These are phyloP conservation scores for Scalopus aquaticus DNA, from an alignment of 2,113 vertebrate species.

Conservation along the genomic window DNA sequence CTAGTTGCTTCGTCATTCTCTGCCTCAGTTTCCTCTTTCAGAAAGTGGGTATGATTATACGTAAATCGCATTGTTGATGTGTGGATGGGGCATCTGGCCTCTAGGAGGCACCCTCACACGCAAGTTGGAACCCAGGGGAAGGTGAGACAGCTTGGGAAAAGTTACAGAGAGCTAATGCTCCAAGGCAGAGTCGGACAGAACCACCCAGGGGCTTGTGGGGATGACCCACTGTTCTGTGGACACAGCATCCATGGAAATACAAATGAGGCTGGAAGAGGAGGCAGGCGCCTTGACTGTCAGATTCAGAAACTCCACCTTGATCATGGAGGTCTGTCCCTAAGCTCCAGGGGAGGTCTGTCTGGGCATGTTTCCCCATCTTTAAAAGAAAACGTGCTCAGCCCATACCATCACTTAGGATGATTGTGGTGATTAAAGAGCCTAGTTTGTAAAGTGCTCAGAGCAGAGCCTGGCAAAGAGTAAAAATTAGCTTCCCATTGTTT, in stretches of 20 bases:
- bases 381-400: not conserved
- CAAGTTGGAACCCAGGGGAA: not conserved
- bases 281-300: not conserved
- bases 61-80: not conserved
- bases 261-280: too few relatives aligned
- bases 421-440: too few relatives aligned
- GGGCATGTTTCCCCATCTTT: not conserved
- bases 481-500: not conserved
- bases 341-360: not conserved
- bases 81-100: not conserved
- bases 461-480: not conserved
- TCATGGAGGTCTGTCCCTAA: not conserved
- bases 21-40: not conserved
- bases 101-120: not conserved
- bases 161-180: too few relatives aligned
- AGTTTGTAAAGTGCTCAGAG: not conserved
- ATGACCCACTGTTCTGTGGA: not conserved
- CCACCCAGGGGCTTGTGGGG: not conserved
- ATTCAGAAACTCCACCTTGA: not conserved
- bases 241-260: not conserved
- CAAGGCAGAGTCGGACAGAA: not conserved
- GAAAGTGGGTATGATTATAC: not conserved
- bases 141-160: fast-evolving
- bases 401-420: not conserved
- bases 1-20: fast-evolving